These are phyloP conservation scores for Odontomyia ornata DNA, from an alignment of 2,888 invertebrate species.

Conservation along the genomic window DNA sequence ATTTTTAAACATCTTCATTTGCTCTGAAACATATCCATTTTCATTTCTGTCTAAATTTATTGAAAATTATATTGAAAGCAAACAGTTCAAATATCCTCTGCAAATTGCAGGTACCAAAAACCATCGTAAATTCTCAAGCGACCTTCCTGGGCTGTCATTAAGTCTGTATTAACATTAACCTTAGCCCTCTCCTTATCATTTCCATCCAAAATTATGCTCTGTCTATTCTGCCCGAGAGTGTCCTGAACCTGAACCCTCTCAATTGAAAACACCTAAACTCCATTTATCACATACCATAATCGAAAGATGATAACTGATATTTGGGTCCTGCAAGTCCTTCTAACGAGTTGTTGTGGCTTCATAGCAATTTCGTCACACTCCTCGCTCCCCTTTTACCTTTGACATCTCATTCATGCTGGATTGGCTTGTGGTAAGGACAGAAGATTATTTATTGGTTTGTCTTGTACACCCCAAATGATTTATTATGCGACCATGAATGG, in stretches of 20 bases:
- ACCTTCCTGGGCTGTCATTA: conserved; percentile 9
- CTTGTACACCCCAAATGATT: conserved; percentile 34
- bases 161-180: conserved; percentile 30
- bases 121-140: neutral
- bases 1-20: too few species aligned
- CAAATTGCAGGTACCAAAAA: neutral
- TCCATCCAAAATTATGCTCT: conserved; percentile 6
- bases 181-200: conserved; percentile 19
- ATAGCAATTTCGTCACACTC: neutral
- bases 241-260: neutral
- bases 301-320: conserved; percentile 38
- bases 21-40: too few species aligned
- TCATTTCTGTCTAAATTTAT: too few species aligned
- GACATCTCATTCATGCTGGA: conserved; percentile 6
- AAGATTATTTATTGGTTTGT: conserved; percentile 37
- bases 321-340: conserved; percentile 10
- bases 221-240: neutral
- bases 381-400: neutral
- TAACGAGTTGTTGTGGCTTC: neutral
- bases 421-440: conserved; percentile 35
- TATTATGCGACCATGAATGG: conserved; percentile 14
- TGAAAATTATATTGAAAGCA: too few species aligned
- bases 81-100: neutral
- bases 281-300: conserved; percentile 40
- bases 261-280: conserved; percentile 39